Base-by-base conservation (phyloP, 1,140 invertebrate species). In the Acromyrmex heyeri region DNA sequence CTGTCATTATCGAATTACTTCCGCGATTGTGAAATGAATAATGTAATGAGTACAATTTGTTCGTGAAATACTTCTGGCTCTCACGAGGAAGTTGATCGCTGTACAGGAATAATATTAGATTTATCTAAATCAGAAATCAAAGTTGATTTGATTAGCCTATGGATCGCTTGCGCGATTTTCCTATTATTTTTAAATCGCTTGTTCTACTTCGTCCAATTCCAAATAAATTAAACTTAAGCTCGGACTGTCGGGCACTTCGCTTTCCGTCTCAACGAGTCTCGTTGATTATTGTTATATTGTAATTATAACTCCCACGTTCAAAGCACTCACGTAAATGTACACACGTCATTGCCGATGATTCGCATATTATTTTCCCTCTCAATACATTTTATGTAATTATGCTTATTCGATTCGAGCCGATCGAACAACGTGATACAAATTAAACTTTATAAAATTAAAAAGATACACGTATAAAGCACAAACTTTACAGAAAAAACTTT, bases 331-430 rank as follows among this genome's bases (percentile, higher is more conserved):
- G 61, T 67, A 87, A 92, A 91, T 92, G 87, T 92, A 93, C 92
- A 93, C 62, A 77, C 89, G 82, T 91, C 87, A 89, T 92, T 92
- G 91, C 86, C 83, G 69, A 88, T 91, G 81, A 93, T 90, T 87
- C 65, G 82, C 76, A 78, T 44, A 70, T 87, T 87, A 86, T 85
- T 70, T 16, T 21, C 53, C 24, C n/a, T 8, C 75, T n/a, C 4
- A 34, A n/a, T 38, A 65, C 1, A 27, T 91, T 50, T 91, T 90
- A 88, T 91, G 86, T 87, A 67, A 88, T 88, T 73, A 83, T 44
- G 44, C 3, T 64, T 81, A 76, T 65, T 59, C 75, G 30, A 44
- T 75, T 87, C 76, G 38, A 88, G 3, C 87, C 61, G 79, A 89
- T 87, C 78, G 85, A 90, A 78, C n/a, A 72, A 2, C 24, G 38